phyloP scores from a whole-genome alignment of 1,140 invertebrate genomes.

The Papilio machaon region DNA sequence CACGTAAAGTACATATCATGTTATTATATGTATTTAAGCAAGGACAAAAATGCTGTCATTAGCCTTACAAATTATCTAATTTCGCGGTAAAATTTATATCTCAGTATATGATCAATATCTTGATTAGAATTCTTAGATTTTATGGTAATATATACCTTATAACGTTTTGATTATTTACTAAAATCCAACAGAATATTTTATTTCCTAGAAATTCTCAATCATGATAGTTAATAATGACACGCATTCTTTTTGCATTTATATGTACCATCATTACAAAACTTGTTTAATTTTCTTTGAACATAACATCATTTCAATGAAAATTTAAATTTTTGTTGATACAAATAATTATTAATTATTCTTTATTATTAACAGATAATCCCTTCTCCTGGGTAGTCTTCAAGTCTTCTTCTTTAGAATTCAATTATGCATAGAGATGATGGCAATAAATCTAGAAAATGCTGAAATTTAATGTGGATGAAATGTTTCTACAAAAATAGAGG shows the following conservation, averaged over 20 bases:
- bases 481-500: too few species aligned
- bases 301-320: too few species aligned
- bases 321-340: too few species aligned
- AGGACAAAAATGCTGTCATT: background rate
- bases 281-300: too few species aligned
- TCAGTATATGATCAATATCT: background rate
- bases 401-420: too few species aligned
- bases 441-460: too few species aligned
- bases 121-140: background rate
- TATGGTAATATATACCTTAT: background rate
- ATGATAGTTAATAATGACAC: background rate
- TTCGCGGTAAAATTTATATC: background rate
- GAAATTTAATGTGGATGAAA: too few species aligned
- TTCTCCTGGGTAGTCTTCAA: too few species aligned
- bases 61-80: background rate
- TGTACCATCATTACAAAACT: background rate
- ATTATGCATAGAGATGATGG: too few species aligned
- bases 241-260: background rate
- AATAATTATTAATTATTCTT: too few species aligned
- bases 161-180: background rate
- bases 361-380: too few species aligned
- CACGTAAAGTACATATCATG: background rate
- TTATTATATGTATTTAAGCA: background rate
- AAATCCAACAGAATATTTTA: background rate
- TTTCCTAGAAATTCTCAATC: background rate